A percentile compares a stretch with the other conserved stretches of the same genome.
These are phyloP conservation scores for Netelia virgata DNA, from an alignment of 2,888 invertebrate species.

Conservation along the genomic window DNA sequence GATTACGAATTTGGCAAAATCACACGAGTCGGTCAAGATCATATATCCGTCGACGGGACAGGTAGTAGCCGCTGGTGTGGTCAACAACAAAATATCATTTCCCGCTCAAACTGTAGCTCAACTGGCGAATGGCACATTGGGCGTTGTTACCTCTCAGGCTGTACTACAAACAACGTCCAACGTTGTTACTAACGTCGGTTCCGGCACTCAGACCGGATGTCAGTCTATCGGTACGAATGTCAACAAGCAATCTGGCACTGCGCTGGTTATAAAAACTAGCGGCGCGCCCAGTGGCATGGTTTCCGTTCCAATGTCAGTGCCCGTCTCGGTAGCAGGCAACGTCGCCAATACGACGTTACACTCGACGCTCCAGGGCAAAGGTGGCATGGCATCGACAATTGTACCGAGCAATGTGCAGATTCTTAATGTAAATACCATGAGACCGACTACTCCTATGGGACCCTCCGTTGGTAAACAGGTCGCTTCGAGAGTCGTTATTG, in stretches of 20 bases:
- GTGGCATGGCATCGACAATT: constrained; percentile 86
- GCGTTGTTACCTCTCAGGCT: constrained; percentile 86
- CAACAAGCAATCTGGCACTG: constrained; percentile 83
- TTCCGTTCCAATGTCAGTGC: constrained; percentile 84
- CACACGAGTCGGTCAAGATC: constrained; percentile 84
- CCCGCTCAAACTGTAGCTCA: constrained; percentile 87
- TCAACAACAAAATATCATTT: constrained; percentile 88
- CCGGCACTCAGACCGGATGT: constrained; percentile 67
- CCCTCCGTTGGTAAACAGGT: constrained; percentile 89
- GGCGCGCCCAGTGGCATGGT: constrained; percentile 83
- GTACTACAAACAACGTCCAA: constrained; percentile 86
- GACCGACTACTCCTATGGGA: constrained; percentile 90
- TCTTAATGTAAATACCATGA: constrained; percentile 90
- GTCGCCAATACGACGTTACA: constrained; percentile 77
- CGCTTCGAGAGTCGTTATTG: constrained; percentile 93
- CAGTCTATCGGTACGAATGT: constrained; percentile 75
- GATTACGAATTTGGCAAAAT: constrained; percentile 74
- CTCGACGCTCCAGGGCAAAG: constrained; percentile 80
- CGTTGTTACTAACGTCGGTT: constrained; percentile 78
- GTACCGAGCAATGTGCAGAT: constrained; percentile 93
- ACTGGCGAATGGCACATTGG: constrained; percentile 90
- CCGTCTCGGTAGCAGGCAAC: constrained; percentile 78
- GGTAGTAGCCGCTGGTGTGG: constrained; percentile 82
- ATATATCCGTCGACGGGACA: constrained; percentile 83
- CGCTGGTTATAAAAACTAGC: constrained; percentile 84